Evolutionary conservation across 2,113 vertebrate genomes (phyloP), one percentile per base, ranked within the genome.

Genomic region (rat (Rattus norvegicus)): DNA sequence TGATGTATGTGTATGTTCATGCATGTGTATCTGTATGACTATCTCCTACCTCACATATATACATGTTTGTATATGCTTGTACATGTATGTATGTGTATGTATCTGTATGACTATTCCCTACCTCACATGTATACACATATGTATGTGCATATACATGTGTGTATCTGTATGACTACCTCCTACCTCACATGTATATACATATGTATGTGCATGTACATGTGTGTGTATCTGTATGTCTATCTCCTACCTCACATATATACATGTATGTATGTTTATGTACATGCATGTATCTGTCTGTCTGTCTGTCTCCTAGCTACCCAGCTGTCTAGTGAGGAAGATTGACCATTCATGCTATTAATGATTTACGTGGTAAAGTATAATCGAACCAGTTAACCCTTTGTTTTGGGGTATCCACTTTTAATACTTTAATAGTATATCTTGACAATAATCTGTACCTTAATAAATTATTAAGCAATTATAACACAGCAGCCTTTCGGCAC

Each of bases 341-440:
- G 1, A n/a, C 9, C 17, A 24, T 11, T 70, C 65, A 43, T 36
- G 17, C 75, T 77, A 80, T 52, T 87, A 59, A 61, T 63, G 5
- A 80, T 36, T 75, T 63, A 90, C 17, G 39, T 39, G 5, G 12
- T 75, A 70, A 7, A 61, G 12, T 8, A 81, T 77, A 72, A 52
- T 7, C 89, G 26, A 96, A 47, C 36, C 47, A 11, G 22, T 26
- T 75, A 88, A 61, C 26, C 70, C 17, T 39, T 91, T n/a, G 11
- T 90, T 81, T 93, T 36, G 9, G 77, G 2, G 80, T 86, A 91
- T 39, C 56, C 52, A 20, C 72, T 49, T 88, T 96, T 95, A 81
- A 84, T n/a, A 72, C 28, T 89, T 92, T 87, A 24, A 43, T 80
- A 73, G 76, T 88, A 76, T 9, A 30, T 94, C 86, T 10, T 70